These are phyloP conservation scores for Scopus umbretta DNA, from an alignment of 2,113 vertebrate genomes.

Conservation along the genomic window DNA sequence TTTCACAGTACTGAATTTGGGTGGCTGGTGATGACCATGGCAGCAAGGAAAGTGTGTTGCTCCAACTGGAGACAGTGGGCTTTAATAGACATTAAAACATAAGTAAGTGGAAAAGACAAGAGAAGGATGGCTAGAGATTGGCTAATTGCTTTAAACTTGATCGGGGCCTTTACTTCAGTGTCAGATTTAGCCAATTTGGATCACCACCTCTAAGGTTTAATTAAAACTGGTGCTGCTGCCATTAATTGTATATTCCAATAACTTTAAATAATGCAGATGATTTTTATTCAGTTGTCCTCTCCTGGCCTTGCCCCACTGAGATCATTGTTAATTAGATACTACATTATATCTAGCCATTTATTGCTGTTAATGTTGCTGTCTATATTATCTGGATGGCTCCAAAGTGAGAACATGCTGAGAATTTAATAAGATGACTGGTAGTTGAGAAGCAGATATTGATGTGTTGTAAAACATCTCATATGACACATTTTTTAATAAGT, in stretches of 20 bases:
- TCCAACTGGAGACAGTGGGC: neutral
- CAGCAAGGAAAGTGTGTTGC: neutral
- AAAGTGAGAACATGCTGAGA: constrained; percentile 36
- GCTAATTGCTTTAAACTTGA: neutral
- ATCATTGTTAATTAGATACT: constrained; percentile 55
- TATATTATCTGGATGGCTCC: constrained; percentile 13
- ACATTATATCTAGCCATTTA: constrained; percentile 30
- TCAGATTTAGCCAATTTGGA: neutral
- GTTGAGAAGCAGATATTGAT: neutral
- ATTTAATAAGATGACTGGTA: constrained; percentile 35
- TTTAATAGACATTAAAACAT: neutral
- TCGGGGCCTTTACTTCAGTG: neutral
- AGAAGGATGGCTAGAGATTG: neutral
- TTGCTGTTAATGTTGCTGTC: constrained; percentile 43
- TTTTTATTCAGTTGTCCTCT: constrained; percentile 30
- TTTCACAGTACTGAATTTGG: neutral
- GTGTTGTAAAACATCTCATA: neutral
- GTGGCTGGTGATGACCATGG: neutral
- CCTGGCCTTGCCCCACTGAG: constrained; percentile 20
- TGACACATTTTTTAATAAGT: neutral
- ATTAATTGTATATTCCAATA: constrained; percentile 17
- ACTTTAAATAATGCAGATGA: constrained; percentile 23
- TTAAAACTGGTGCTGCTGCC: neutral
- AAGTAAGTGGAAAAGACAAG: neutral
- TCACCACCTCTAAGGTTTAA: constrained; percentile 11